phyloP scores from a whole-genome alignment of 2,888 invertebrate genomes.

The Chloroclysta siterata region DNA sequence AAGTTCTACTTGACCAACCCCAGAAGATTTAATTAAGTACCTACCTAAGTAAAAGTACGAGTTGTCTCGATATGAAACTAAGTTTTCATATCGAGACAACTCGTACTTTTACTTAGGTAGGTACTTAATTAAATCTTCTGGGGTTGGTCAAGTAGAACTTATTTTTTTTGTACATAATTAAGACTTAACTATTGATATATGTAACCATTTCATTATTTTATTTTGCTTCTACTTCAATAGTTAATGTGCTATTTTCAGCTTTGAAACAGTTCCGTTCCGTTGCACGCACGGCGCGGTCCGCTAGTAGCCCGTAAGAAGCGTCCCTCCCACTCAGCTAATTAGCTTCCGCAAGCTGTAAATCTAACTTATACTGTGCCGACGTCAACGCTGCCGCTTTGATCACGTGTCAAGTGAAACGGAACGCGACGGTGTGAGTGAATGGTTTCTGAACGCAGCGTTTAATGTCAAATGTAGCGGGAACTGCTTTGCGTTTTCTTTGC shows the following conservation, averaged over 20 bases:
- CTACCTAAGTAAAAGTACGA: no score
- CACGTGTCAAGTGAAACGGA: slow-evolving; percentile 72
- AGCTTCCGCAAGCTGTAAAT: slow-evolving; percentile 82
- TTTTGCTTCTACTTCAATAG: neutral
- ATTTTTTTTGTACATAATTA: no score
- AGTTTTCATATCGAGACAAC: no score
- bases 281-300: slow-evolving; percentile 59
- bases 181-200: no score
- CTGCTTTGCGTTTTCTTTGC: slow-evolving; percentile 52
- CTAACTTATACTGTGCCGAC: slow-evolving; percentile 67
- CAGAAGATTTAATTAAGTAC: no score
- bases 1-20: no score
- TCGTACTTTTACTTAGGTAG: no score
- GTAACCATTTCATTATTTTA: neutral
- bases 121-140: no score
- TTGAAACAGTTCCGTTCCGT: slow-evolving; percentile 62
- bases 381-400: slow-evolving; percentile 78
- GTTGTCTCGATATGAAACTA: no score
- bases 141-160: no score
- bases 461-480: slow-evolving; percentile 75
- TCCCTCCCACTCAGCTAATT: slow-evolving; percentile 72
- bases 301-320: slow-evolving; percentile 58
- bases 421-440: slow-evolving; percentile 64
- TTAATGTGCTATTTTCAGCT: slow-evolving; percentile 42
- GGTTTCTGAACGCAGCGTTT: slow-evolving; percentile 75